Evolutionary conservation across 2,888 invertebrate species (phyloP).

Genomic region (Noctuana brunneofusca): DNA sequence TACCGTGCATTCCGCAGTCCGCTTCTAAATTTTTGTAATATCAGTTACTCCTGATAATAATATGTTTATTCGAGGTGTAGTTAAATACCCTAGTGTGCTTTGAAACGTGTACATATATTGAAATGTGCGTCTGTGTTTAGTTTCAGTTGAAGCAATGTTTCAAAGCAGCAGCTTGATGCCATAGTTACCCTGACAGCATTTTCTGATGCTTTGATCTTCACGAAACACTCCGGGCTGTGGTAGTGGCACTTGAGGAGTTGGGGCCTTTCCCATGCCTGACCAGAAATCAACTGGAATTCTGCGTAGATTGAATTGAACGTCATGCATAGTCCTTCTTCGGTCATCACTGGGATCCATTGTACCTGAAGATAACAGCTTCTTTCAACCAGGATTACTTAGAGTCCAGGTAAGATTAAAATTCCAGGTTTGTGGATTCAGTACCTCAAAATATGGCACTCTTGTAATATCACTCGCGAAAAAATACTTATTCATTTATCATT

Average conservation of each 20-base stretch:
- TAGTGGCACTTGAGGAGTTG: slow-evolving; percentile 74
- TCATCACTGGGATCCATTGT: slow-evolving; percentile 72
- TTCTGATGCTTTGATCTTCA: slow-evolving; percentile 70
- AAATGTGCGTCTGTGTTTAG: slow-evolving; percentile 56
- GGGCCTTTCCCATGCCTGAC: slow-evolving; percentile 50
- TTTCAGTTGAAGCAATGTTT: slow-evolving; percentile 71
- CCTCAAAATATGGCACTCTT: too few relatives aligned
- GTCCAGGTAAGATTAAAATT: too few relatives aligned
- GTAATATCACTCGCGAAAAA: too few relatives aligned
- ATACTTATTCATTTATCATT: too few relatives aligned
- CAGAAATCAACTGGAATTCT: slow-evolving; percentile 60
- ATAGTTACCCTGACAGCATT: slow-evolving; percentile 64
- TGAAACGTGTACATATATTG: slow-evolving; percentile 50
- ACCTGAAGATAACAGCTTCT: slow-evolving; percentile 53
- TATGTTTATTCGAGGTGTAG: slow-evolving; percentile 49
- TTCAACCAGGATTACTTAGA: too few relatives aligned
- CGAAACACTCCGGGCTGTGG: slow-evolving; percentile 74
- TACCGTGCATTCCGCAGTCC: slow-evolving; percentile 41
- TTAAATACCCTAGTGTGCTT: slow-evolving; percentile 40
- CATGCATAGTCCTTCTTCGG: slow-evolving; percentile 75
- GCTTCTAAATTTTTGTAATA: slow-evolving; percentile 42
- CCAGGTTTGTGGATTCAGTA: too few relatives aligned
- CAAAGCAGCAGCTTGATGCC: too few relatives aligned
- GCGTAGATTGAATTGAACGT: slow-evolving; percentile 74
- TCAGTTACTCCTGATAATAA: slow-evolving; percentile 51